phyloP scores from a whole-genome alignment of 2,113 vertebrate genomes.

The Gallinago undulata region DNA sequence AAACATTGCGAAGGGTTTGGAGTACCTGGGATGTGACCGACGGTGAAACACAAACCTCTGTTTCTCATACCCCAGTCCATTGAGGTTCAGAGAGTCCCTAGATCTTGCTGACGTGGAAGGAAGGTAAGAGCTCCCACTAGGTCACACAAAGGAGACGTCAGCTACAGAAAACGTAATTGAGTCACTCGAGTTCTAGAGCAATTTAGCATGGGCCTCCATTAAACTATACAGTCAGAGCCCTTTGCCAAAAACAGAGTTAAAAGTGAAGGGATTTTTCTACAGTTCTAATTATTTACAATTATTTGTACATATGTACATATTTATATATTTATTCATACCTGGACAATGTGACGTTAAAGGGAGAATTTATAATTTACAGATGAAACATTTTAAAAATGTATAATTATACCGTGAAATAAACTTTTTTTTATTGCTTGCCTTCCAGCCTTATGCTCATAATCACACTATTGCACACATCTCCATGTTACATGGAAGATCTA shows the following conservation, averaged over 20 bases:
- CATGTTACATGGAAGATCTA: slow-evolving; percentile 56
- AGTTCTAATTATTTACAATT: slow-evolving; percentile 71
- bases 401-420: slow-evolving; percentile 34
- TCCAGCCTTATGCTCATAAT: slow-evolving; percentile 33
- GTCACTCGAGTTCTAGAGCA: not conserved
- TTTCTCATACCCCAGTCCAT: not conserved
- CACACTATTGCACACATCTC: slow-evolving; percentile 39
- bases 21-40: not conserved
- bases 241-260: slow-evolving; percentile 58
- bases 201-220: slow-evolving; percentile 44
- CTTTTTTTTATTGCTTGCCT: slow-evolving; percentile 66
- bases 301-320: slow-evolving; percentile 76
- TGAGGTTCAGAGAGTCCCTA: not conserved
- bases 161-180: not conserved
- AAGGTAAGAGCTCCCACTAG: not conserved
- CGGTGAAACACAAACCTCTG: not conserved
- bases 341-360: slow-evolving; percentile 27
- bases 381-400: slow-evolving; percentile 47
- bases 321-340: slow-evolving; percentile 71
- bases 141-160: not conserved
- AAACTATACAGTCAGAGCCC: slow-evolving; percentile 41
- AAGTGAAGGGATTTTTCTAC: slow-evolving; percentile 41
- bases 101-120: not conserved
- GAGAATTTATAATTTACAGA: slow-evolving; percentile 53
- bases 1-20: not conserved